Evolutionary conservation across 2,113 vertebrate genomes (phyloP).

Genomic region (Acanthisitta chloris): DNA sequence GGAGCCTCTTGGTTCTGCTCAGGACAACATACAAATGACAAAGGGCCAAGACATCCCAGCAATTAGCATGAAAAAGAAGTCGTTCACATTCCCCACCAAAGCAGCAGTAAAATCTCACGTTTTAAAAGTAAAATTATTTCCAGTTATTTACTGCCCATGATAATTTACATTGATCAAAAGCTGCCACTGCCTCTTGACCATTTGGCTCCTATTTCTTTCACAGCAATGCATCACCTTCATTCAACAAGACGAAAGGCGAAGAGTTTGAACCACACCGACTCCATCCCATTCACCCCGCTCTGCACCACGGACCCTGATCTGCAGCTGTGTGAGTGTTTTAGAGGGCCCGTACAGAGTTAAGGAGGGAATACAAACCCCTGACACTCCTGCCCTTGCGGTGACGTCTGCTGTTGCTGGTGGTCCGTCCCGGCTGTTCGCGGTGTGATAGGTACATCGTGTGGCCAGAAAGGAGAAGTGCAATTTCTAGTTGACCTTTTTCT

Average conservation of each 20-base stretch:
- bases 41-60: background rate
- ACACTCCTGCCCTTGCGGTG: background rate
- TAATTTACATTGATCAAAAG: background rate
- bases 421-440: background rate
- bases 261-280: background rate
- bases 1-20: background rate
- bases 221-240: background rate
- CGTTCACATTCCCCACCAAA: background rate
- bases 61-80: background rate
- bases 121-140: background rate
- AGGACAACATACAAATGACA: background rate
- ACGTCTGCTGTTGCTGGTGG: accelerated
- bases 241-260: background rate
- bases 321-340: background rate
- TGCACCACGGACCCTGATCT: background rate
- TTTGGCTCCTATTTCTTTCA: background rate
- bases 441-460: conserved; percentile 46
- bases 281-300: background rate
- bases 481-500: background rate
- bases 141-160: background rate
- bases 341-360: background rate
- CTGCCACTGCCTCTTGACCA: background rate
- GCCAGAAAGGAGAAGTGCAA: conserved; percentile 23
- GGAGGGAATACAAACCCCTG: background rate
- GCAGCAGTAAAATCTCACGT: background rate